Evolutionary conservation across 2,888 invertebrate species (phyloP).

Genomic region (Gnatocerus cornutus): DNA sequence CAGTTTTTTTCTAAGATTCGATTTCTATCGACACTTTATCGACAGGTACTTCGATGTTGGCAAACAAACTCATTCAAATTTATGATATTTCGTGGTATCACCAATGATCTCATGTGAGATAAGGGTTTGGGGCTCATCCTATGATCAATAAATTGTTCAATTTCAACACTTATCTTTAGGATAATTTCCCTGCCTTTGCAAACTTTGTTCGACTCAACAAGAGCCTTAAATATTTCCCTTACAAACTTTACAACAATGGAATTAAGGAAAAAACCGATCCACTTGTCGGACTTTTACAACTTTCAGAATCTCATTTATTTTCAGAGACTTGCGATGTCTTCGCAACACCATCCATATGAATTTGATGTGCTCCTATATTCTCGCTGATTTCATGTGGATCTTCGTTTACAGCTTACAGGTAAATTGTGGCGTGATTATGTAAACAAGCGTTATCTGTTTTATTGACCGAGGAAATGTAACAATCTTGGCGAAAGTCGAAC

Average conservation of each 20-base stretch:
- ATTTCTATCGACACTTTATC: constrained; percentile 21
- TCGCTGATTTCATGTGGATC: constrained; percentile 92
- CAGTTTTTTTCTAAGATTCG: constrained; percentile 17
- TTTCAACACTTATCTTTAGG: constrained; percentile 7
- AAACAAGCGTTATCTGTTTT: constrained; percentile 11
- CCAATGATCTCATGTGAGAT: constrained; percentile 25
- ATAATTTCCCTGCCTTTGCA: constrained; percentile 13
- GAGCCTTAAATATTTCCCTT: constrained; percentile 24
- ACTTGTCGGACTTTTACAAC: constrained; percentile 24
- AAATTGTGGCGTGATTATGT: constrained; percentile 16
- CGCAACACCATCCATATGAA: constrained; percentile 95
- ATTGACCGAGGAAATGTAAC: constrained; percentile 31
- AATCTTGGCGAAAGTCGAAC: constrained; percentile 6
- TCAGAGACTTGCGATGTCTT: constrained; percentile 90
- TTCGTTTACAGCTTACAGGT: constrained; percentile 84
- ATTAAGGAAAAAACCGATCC: constrained; percentile 51
- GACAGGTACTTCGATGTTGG: constrained; percentile 15
- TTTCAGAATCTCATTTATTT: constrained; percentile 62
- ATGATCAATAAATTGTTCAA: too few species aligned
- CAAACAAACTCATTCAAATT: background rate
- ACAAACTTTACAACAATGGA: constrained; percentile 22
- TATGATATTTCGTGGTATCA: constrained; percentile 1
- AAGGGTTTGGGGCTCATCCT: constrained; percentile 21
- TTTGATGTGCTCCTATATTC: constrained; percentile 91
- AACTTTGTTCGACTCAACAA: constrained; percentile 10